Evolutionary conservation across 2,888 invertebrate genomes (phyloP).

Genomic region (Mesorhabditis sp.): DNA sequence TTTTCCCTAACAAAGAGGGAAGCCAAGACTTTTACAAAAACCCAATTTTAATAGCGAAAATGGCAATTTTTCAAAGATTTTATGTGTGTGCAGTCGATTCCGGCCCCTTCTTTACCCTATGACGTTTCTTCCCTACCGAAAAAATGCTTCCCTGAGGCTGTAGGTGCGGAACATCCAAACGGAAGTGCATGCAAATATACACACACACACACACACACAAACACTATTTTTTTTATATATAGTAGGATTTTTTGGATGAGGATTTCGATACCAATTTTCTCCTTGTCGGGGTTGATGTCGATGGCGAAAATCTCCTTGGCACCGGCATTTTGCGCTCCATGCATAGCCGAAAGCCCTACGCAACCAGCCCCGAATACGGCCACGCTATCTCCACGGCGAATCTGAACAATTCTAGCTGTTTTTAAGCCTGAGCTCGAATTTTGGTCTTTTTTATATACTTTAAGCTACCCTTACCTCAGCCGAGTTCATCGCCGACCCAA

Average conservation of each 20-base stretch:
- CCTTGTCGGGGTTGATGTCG: slow-evolving; percentile 1
- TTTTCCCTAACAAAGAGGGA: no score
- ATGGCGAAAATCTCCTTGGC: not conserved
- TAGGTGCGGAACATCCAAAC: no score
- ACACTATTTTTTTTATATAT: not conserved
- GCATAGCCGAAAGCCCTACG: not conserved
- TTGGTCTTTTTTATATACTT: no score
- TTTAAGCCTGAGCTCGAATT: not conserved
- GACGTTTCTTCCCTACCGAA: no score
- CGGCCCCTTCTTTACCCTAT: no score
- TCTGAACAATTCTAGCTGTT: not conserved
- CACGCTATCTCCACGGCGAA: not conserved
- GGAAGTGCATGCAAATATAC: no score
- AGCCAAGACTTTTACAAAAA: no score
- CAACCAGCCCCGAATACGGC: not conserved
- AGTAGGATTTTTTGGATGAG: not conserved
- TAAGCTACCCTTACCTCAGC: slow-evolving; percentile 66
- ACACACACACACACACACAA: no score
- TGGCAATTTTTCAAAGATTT: no score
- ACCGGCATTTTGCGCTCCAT: not conserved
- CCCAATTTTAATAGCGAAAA: no score
- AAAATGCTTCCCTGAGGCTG: no score
- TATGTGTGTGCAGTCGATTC: no score
- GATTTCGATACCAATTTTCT: not conserved
- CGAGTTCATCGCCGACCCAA: slow-evolving; percentile 84